Evolutionary conservation across 1,140 invertebrate genomes (phyloP), one percentile per base, ranked within the genome.

Genomic region (Acyrthosiphon pisum): DNA sequence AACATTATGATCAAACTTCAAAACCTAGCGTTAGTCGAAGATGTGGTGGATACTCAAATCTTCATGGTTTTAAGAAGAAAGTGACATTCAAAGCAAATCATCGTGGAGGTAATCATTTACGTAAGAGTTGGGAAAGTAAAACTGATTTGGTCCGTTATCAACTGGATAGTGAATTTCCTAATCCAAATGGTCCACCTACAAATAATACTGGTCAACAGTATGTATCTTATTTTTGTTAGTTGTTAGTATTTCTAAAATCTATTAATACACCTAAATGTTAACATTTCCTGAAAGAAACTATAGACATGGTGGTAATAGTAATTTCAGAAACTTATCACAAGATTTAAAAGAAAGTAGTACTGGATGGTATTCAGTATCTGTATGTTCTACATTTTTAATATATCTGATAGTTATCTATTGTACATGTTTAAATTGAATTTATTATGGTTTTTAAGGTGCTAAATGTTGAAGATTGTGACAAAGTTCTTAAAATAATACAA

Each of bases 401-500:
- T 26, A 46, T 9, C n/a, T 14, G 9, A 48, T 48, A 48, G 9
- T 14, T 48, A 48, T 48, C 1, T 60, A 48, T 86, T 30, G 2
- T 6, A 11, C 6, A 30, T 90, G 22, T 41, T 90, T 90, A 18
- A 23, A 44, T 60, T 60, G 44, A 68, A 1, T 41, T 60, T 90
- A 6, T 56, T 83, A 0, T 91, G 41, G 2, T 83, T 86, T 84
- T 93, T 93, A 44, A 91, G 91, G 91, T 93, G 41, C 91, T 81
- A 86, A 93, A 86, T 86, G 91, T 93, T 50, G 91, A 93, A 37
- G 48, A 93, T 84, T 7, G 76, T 41, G 91, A 93, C 44, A 81
- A 93, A 93, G 91, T 83, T 1, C 22, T 93, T n/a, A 93, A 93
- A 93, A 93, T 93, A 84, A 93, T 93, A 20, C 81, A 93, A 93